Evolutionary conservation across 1,140 invertebrate genomes (phyloP).

Genomic region (Zaprionus camerounensis): DNA sequence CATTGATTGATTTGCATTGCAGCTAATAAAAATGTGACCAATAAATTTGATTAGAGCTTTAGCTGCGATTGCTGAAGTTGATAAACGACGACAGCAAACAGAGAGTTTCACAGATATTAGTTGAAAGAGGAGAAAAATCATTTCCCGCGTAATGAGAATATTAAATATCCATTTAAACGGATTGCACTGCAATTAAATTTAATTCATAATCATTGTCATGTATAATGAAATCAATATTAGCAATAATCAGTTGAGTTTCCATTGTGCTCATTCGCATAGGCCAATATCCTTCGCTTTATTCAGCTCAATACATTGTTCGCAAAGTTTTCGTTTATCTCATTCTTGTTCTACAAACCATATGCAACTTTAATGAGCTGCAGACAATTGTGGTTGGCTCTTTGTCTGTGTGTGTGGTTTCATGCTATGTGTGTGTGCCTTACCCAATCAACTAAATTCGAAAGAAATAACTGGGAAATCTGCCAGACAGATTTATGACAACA

Average conservation of each 20-base stretch:
- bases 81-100: slow-evolving; percentile 22
- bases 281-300: background rate
- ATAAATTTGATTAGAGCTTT: slow-evolving; percentile 33
- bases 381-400: slow-evolving; percentile 21
- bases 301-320: background rate
- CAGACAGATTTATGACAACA: slow-evolving; percentile 1
- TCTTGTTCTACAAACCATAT: slow-evolving; percentile 6
- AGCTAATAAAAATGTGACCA: slow-evolving; percentile 22
- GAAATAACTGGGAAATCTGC: slow-evolving; percentile 6
- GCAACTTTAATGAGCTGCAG: slow-evolving; percentile 36
- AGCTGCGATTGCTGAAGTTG: slow-evolving; percentile 18
- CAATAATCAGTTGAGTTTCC: background rate
- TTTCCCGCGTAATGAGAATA: background rate
- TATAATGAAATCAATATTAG: background rate
- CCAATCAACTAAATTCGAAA: slow-evolving; percentile 9
- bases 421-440: background rate
- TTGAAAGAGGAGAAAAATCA: background rate
- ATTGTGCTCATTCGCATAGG: background rate
- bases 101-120: background rate
- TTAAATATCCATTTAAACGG: background rate
- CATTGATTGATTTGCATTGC: slow-evolving; percentile 47
- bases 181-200: background rate
- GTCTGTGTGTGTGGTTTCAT: background rate
- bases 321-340: background rate
- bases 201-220: background rate